Evolutionary conservation across 2,888 invertebrate genomes (phyloP).

Genomic region (Congeria kusceri): DNA sequence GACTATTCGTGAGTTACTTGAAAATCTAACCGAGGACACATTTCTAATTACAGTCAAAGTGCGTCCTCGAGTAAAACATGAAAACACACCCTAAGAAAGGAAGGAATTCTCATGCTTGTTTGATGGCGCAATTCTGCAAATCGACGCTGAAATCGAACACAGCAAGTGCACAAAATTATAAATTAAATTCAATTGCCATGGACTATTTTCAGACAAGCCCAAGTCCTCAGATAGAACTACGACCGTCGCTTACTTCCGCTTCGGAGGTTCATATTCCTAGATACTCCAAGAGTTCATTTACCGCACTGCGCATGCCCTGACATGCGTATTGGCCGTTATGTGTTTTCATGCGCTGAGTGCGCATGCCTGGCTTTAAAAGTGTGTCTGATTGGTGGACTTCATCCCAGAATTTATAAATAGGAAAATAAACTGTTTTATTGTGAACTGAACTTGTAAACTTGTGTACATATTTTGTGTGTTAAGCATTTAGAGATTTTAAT

Average conservation of each 20-base stretch:
- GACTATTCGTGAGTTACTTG: no score
- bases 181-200: slow-evolving; percentile 45
- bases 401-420: no score
- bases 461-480: no score
- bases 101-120: slow-evolving; percentile 20
- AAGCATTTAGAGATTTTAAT: no score
- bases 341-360: no score
- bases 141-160: not conserved
- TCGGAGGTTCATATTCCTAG: slow-evolving; percentile 48
- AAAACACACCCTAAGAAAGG: slow-evolving; percentile 31
- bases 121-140: slow-evolving; percentile 14
- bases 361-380: no score
- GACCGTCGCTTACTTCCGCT: slow-evolving; percentile 57
- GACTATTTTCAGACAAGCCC: slow-evolving; percentile 60
- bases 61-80: slow-evolving; percentile 58
- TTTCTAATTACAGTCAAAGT: slow-evolving; percentile 63
- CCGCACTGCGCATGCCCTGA: slow-evolving; percentile 57
- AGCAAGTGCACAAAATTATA: not conserved
- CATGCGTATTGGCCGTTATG: no score
- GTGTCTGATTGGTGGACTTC: no score
- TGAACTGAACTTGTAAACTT: no score
- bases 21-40: slow-evolving; percentile 17
- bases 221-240: slow-evolving; percentile 52
- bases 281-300: slow-evolving; percentile 39
- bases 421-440: no score